Base-by-base conservation (phyloP, 2,888 invertebrate species). In the Chromoteleia sp. region DNA sequence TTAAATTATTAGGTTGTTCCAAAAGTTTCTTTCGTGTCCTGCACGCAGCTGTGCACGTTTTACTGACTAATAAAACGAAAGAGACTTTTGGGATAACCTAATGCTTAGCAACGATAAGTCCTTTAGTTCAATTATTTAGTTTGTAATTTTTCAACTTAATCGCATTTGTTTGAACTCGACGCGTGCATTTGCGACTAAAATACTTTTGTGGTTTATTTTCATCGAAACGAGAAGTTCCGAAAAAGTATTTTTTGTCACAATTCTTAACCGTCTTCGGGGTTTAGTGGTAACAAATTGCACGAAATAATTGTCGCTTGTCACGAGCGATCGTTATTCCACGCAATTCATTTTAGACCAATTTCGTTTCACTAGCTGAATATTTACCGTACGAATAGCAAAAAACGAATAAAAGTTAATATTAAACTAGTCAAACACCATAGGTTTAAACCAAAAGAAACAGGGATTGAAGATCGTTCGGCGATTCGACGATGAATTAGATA, bases 391-490 rank as follows among this genome's bases (percentile, higher is more conserved):
- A 68, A 70, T 70, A 77, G 33, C 1, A 5, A 50, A 39, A 12
- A 30, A 58, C 17, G 39, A 56, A 36, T 41, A 59, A 68, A 67
- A 67, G 10, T 25, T 67, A 48, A 67, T 14, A 36, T 71, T 39
- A 84, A 85, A 89, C 91, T 91, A 90, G 91, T 91, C 91, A 90
- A 87, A 87, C 81, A 86, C 84, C 65, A 45, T 89, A 88, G 85
- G 63, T 70, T 88, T 87, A 88, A 73, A 71, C 19, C 79, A 71
- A 82, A 71, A 85, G 78, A 87, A 87, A 89, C 87, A 89, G 88
- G 87, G 87, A 89, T 87, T 87, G 87, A 88, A 80, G 85, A 86
- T 87, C 85, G 84, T 85, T 85, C 84, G 84, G 85, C 85, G 74
- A 76, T 84, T 86, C 83, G 84, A 83, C 79, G 81, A 79, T 78